phyloP scores from a whole-genome alignment of 1,140 invertebrate species.

The Drosophila pectinifera region DNA sequence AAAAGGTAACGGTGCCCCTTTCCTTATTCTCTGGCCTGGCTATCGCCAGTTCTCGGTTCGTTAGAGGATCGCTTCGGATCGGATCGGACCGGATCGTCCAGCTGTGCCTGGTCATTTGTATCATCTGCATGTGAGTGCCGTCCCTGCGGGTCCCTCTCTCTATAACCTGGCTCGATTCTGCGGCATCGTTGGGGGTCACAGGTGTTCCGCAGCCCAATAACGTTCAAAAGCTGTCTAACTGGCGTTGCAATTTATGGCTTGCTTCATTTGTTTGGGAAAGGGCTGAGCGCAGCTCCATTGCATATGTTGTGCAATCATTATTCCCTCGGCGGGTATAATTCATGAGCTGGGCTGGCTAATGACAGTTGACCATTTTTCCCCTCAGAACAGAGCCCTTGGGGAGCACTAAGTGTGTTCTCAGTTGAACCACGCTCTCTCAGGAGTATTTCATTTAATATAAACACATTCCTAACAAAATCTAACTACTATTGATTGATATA shows the following conservation, averaged over 20 bases:
- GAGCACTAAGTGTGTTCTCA: background rate
- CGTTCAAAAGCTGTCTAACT: conserved; percentile 2
- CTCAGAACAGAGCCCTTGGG: no score
- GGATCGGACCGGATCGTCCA: conserved; percentile 18
- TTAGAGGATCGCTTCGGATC: conserved; percentile 7
- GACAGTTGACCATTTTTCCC: background rate
- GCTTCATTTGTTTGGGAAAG: conserved; percentile 34
- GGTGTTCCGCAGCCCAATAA: conserved; percentile 38
- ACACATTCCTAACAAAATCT: no score
- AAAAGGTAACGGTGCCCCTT: conserved; percentile 62
- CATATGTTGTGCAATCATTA: background rate
- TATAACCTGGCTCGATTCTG: no score
- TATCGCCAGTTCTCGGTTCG: conserved; percentile 5
- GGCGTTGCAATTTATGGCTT: conserved; percentile 33
- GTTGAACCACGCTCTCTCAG: background rate
- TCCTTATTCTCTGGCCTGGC: conserved; percentile 1
- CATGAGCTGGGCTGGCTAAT: background rate
- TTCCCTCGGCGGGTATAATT: background rate
- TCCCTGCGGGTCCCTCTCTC: background rate
- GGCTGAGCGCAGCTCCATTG: background rate
- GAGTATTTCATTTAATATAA: no score
- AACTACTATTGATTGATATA: no score
- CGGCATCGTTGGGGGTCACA: conserved; percentile 37
- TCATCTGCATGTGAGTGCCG: conserved; percentile 13
- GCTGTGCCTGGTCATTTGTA: conserved; percentile 30